Percentiles rank a stretch among this genome's conserved stretches.
Evolutionary conservation across 2,888 invertebrate species (phyloP).

Genomic region (Microplitis manilae): DNA sequence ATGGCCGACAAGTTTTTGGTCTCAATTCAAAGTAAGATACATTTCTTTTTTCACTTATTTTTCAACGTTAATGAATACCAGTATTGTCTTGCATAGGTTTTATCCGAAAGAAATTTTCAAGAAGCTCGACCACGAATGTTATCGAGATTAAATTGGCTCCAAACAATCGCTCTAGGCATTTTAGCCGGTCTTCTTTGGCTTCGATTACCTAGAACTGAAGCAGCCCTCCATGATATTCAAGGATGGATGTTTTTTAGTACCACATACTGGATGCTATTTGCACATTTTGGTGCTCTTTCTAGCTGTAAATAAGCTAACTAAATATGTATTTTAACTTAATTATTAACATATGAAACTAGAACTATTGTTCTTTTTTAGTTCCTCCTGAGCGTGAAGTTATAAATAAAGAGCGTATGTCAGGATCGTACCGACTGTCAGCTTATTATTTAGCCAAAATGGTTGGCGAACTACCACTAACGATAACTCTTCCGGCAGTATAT

Average conservation of each 20-base stretch:
- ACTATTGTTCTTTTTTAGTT: conserved; percentile 72
- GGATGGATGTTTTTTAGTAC: conserved; percentile 90
- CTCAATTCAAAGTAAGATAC: conserved; percentile 78
- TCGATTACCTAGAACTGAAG: conserved; percentile 82
- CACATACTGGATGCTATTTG: conserved; percentile 87
- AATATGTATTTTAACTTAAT: not conserved
- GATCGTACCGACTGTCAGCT: conserved; percentile 84
- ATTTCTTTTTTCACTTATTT: not conserved
- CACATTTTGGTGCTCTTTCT: conserved; percentile 83
- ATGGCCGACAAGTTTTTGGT: conserved; percentile 85
- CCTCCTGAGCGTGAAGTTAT: conserved; percentile 86
- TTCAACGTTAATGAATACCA: conserved; percentile 13
- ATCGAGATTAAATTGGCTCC: conserved; percentile 84
- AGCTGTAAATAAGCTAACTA: conserved; percentile 75
- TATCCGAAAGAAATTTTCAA: conserved; percentile 83
- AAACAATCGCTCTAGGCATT: conserved; percentile 81
- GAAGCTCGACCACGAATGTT: conserved; percentile 84
- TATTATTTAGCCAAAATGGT: conserved; percentile 88
- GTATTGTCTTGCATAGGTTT: conserved; percentile 69
- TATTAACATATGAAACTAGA: not conserved
- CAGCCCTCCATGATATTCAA: conserved; percentile 83
- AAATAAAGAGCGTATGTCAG: conserved; percentile 84
- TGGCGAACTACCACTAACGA: conserved; percentile 83
- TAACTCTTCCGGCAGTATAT: conserved; percentile 83
- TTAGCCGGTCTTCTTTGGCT: conserved; percentile 86